Conservation (phyloP, 2,113 vertebrate genomes). For the Phalacrocorax pelagicus region DNA sequence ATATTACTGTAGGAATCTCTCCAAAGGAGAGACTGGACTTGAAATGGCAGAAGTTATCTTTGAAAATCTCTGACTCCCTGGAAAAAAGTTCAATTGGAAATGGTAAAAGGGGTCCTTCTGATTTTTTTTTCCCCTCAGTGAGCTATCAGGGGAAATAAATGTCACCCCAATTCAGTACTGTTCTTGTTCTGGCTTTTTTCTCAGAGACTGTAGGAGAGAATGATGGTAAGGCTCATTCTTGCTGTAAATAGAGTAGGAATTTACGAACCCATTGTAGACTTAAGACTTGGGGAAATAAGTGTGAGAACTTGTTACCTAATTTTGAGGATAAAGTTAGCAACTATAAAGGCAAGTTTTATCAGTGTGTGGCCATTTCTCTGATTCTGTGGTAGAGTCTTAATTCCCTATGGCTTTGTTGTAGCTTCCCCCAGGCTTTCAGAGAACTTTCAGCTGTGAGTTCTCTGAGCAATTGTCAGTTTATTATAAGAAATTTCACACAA, state of each 20-base stretch:
- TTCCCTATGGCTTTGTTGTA: not conserved
- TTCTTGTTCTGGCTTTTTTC: not conserved
- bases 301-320: not conserved
- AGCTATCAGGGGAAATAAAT: fast-evolving
- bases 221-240: not conserved
- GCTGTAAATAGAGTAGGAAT: not conserved
- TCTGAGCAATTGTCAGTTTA: not conserved
- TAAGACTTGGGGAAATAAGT: not conserved
- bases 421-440: not conserved
- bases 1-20: not conserved
- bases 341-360: not conserved
- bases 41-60: not conserved
- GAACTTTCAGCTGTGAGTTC: not conserved
- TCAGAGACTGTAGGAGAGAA: not conserved
- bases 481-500: not conserved
- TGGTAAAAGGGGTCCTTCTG: not conserved
- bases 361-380: not conserved
- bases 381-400: not conserved
- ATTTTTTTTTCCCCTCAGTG: not conserved
- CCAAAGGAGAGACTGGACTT: not conserved
- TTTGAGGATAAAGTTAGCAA: not conserved
- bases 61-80: not conserved
- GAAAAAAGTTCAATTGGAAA: not conserved
- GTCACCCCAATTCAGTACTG: not conserved
- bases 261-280: not conserved